A percentile compares a stretch with the other conserved stretches of the same genome.
phyloP scores from a whole-genome alignment of 2,113 vertebrate genomes.

The Australoheros scitulus region DNA sequence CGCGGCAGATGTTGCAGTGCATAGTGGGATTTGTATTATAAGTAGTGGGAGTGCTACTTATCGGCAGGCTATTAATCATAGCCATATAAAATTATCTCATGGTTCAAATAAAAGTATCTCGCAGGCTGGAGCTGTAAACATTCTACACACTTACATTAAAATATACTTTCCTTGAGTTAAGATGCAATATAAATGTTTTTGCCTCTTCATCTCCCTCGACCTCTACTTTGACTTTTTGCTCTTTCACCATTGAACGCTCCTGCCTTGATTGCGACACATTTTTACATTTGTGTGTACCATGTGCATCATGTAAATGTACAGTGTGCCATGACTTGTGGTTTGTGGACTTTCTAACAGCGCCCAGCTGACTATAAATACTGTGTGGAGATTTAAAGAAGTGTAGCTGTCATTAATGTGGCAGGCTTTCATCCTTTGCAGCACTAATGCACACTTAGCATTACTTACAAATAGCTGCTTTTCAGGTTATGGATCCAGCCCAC shows the following conservation, averaged over 20 bases:
- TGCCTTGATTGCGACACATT: background rate
- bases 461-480: slow-evolving; percentile 53
- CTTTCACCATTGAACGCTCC: background rate
- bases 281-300: background rate
- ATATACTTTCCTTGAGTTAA: background rate
- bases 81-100: no score
- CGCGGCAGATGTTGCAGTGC: no score
- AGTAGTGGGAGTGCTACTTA: no score
- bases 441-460: slow-evolving; percentile 31
- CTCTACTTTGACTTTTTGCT: background rate
- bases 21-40: no score
- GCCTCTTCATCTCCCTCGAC: background rate
- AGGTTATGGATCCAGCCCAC: slow-evolving; percentile 2
- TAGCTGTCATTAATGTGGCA: slow-evolving; percentile 69
- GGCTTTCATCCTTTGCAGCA: slow-evolving; percentile 24
- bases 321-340: slow-evolving; percentile 37
- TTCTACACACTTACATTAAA: no score
- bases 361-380: slow-evolving; percentile 70
- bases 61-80: no score
- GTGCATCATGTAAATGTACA: background rate
- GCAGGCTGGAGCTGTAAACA: no score
- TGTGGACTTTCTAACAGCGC: slow-evolving; percentile 54
- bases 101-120: no score
- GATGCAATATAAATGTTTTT: background rate
- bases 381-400: slow-evolving; percentile 56